These are phyloP conservation scores for Corythaixoides concolor DNA, from an alignment of 2,113 vertebrate species.

Conservation along the genomic window DNA sequence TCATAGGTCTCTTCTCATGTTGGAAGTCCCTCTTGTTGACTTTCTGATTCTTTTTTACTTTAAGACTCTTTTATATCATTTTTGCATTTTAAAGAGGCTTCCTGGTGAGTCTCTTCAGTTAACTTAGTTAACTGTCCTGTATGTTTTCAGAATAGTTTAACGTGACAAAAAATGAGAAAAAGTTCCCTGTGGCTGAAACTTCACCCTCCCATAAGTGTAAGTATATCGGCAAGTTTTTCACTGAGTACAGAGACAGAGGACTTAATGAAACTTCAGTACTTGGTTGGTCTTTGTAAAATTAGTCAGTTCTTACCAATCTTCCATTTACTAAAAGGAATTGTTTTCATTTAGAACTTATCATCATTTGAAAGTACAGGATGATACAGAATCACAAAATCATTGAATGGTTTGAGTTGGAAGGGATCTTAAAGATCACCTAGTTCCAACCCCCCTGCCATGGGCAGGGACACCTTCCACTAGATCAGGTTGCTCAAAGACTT, in stretches of 20 bases:
- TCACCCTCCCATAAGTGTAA: not conserved
- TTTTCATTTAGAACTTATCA: not conserved
- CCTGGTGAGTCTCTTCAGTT: not conserved
- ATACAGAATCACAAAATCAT: not conserved
- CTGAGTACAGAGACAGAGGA: not conserved
- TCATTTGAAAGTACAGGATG: not conserved
- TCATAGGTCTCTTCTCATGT: not conserved
- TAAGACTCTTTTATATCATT: not conserved
- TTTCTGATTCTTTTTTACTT: not conserved
- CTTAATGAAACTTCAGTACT: not conserved
- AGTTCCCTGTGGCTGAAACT: not conserved
- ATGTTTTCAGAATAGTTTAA: not conserved
- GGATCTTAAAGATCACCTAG: no score
- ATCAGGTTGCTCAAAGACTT: no score
- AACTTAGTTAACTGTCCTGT: not conserved
- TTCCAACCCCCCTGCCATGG: no score
- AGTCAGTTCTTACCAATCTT: not conserved
- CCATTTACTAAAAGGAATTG: not conserved
- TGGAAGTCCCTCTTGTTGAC: not conserved
- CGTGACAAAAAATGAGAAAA: not conserved
- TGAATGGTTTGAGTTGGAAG: no score
- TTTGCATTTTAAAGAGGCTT: not conserved
- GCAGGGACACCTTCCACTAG: no score
- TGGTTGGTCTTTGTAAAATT: not conserved
- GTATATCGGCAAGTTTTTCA: not conserved